Conservation (phyloP, 2,113 vertebrate species). For the Motacilla alba region DNA sequence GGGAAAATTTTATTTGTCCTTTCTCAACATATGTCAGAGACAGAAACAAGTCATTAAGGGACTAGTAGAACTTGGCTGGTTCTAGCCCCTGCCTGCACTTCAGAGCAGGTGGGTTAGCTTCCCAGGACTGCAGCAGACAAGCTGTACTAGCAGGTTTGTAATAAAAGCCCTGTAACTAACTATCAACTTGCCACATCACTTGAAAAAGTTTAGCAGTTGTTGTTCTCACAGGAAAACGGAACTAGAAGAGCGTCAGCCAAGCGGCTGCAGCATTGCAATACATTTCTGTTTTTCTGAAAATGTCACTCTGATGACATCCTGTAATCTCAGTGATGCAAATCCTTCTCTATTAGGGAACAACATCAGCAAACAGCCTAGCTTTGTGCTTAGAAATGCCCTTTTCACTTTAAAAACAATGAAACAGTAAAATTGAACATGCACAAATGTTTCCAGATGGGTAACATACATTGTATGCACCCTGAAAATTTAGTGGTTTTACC, state of each 20-base stretch:
- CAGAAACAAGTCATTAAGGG: background rate
- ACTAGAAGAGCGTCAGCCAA: background rate
- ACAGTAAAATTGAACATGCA: background rate
- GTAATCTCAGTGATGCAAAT: background rate
- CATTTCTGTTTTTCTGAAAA: conserved; percentile 9
- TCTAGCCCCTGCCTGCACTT: background rate
- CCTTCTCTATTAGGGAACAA: background rate
- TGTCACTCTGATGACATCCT: background rate
- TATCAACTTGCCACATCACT: background rate
- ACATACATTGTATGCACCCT: background rate
- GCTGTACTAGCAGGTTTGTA: background rate
- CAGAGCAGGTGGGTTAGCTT: background rate
- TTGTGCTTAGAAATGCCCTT: background rate
- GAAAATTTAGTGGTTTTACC: background rate
- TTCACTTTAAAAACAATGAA: background rate
- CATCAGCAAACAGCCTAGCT: background rate
- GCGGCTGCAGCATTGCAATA: background rate
- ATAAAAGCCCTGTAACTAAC: background rate
- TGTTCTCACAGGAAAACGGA: conserved; percentile 7
- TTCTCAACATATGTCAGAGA: background rate
- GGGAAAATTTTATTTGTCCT: background rate
- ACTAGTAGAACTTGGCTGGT: background rate
- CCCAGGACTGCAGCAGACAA: background rate
- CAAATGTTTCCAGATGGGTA: background rate
- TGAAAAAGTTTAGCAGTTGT: background rate